phyloP scores from a whole-genome alignment of 2,888 invertebrate genomes.

The Saturnia pavonia region DNA sequence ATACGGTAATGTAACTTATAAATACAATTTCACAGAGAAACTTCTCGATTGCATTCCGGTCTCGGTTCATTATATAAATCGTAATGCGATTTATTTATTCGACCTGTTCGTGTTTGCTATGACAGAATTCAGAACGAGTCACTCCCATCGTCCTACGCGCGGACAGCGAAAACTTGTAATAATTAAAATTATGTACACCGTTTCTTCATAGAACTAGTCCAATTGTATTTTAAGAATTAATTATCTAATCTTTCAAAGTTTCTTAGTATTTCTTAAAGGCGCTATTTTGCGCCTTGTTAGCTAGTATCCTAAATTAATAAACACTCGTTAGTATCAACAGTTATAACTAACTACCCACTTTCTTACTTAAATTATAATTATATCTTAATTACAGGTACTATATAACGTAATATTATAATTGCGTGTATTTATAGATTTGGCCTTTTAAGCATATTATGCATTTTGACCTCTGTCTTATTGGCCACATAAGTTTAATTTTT shows the following conservation, averaged over 20 bases:
- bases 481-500: too few relatives aligned
- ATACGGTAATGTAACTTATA: background rate
- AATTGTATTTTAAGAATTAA: background rate
- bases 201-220: slow-evolving; percentile 5
- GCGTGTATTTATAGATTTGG: too few relatives aligned
- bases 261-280: background rate
- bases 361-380: too few relatives aligned
- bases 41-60: slow-evolving; percentile 11
- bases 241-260: too few relatives aligned
- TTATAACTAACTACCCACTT: too few relatives aligned
- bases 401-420: too few relatives aligned
- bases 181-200: slow-evolving; percentile 17
- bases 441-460: too few relatives aligned
- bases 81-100: slow-evolving; percentile 51
- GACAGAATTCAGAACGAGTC: slow-evolving; percentile 57
- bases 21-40: slow-evolving; percentile 10
- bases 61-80: slow-evolving; percentile 32
- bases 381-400: too few relatives aligned
- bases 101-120: slow-evolving; percentile 70
- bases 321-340: too few relatives aligned
- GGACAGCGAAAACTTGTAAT: slow-evolving; percentile 17
- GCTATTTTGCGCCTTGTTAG: too few relatives aligned
- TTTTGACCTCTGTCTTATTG: too few relatives aligned
- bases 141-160: slow-evolving; percentile 56
- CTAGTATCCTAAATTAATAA: too few relatives aligned